Evolutionary conservation across 2,888 invertebrate genomes (phyloP), one percentile per base, ranked within the genome.

Genomic region (Drosophila nigricruria): DNA sequence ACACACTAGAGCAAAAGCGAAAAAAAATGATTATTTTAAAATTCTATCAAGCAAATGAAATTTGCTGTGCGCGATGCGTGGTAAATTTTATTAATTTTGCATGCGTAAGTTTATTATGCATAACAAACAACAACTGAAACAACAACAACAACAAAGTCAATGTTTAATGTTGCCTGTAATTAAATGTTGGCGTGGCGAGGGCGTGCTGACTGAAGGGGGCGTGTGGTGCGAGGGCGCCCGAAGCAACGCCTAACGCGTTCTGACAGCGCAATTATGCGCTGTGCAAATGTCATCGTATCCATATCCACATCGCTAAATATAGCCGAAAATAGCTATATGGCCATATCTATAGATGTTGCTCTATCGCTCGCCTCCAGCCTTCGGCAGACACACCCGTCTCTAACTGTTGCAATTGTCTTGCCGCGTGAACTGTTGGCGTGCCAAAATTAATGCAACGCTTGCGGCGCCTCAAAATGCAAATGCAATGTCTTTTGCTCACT

Each of bases 91-190:
- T 88, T 87, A 78, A 88, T 83, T 89, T 83, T 83, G 84, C 81
- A 87, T 89, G 82, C 89, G 89, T 83, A 72, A 82, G 62, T 88
- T 86, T 67, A 83, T 86, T 88, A 83, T 83, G 89, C 87, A 86
- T 63, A 88, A 67, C 81, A 69, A 82, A 63, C 63, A 69, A 52
- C 45, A 64, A 57, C 25, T 6, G 2, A 53, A 77, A 68, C n/a
- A 75, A 45, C 52, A 75, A 70, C 50, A 40, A 58, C 36, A 45
- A 25, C n/a, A 45, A 65, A 69, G 70, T 65, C 74, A 66, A 34
- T 88, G 84, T 77, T 89, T 79, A 89, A 84, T 84, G 89, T 89
- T 79, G 80, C 88, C 65, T 85, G 82, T 89, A 89, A 84, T 84
- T 84, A 89, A 89, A 85, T 87, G 68, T 79, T 76, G 59, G 27